Evolutionary conservation across 1,140 invertebrate genomes (phyloP).

Genomic region (Drosophila orosa): DNA sequence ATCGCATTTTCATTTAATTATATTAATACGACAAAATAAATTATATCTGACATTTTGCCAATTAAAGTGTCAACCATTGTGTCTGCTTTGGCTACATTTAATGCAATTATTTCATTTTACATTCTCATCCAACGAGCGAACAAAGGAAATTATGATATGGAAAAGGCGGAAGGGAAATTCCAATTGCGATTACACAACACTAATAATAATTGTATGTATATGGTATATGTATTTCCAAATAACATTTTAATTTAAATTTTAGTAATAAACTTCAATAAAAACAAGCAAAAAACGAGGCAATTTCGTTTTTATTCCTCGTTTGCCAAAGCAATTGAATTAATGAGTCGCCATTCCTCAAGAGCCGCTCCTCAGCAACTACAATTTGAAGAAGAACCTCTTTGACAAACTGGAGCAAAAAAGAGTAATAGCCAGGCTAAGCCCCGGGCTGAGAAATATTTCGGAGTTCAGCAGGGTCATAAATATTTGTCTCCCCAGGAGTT

Average conservation of each 20-base stretch:
- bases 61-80: conserved; percentile 36
- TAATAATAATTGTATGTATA: conserved; percentile 58
- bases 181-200: conserved; percentile 41
- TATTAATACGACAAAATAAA: conserved; percentile 19
- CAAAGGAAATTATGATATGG: conserved; percentile 7
- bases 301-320: conserved; percentile 17
- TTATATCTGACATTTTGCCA: conserved; percentile 42
- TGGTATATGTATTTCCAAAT: conserved; percentile 64
- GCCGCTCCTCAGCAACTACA: conserved; percentile 20
- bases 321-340: conserved; percentile 31
- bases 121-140: conserved; percentile 20
- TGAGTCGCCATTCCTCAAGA: conserved; percentile 35
- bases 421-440: conserved; percentile 48
- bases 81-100: conserved; percentile 38
- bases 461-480: conserved; percentile 57
- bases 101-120: conserved; percentile 40
- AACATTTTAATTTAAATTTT: conserved; percentile 63
- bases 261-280: conserved; percentile 69
- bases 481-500: conserved; percentile 46
- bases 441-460: conserved; percentile 49
- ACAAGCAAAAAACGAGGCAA: conserved; percentile 38
- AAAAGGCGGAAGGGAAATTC: conserved; percentile 17
- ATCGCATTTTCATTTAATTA: conserved; percentile 38
- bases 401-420: conserved; percentile 51
- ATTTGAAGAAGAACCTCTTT: conserved; percentile 6